Conservation (phyloP, 2,113 vertebrate genomes). For the Oryzias woworae region DNA sequence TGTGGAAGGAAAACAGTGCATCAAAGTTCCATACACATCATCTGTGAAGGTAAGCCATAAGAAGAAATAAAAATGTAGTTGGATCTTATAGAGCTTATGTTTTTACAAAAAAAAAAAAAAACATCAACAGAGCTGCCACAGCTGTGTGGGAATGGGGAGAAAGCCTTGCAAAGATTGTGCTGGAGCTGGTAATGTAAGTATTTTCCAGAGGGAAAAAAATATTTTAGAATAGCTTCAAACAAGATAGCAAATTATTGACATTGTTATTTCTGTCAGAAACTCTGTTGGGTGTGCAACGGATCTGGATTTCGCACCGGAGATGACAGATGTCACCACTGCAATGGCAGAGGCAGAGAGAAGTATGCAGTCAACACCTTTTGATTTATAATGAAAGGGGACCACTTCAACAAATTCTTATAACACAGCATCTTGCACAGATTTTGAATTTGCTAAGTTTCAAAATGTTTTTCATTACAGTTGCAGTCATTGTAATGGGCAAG, state of each 20-base stretch:
- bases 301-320: constrained; percentile 47
- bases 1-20: constrained; percentile 44
- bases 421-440: neutral
- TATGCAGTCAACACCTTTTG: constrained; percentile 36
- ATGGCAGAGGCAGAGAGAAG: constrained; percentile 73
- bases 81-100: neutral
- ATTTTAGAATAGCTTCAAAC: neutral
- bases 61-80: neutral
- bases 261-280: constrained; percentile 62
- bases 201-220: neutral
- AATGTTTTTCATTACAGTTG: constrained; percentile 60
- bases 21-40: constrained; percentile 78
- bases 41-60: constrained; percentile 71
- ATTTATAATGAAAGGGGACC: neutral
- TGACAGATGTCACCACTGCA: constrained; percentile 71
- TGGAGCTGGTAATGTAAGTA: constrained; percentile 76
- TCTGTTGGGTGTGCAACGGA: constrained; percentile 79
- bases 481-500: constrained; percentile 54
- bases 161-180: constrained; percentile 72
- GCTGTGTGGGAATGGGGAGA: constrained; percentile 73
- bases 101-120: neutral
- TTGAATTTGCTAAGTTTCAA: neutral
- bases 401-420: neutral
- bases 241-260: neutral
- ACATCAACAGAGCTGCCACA: constrained; percentile 70